phyloP scores from a whole-genome alignment of 2,888 invertebrate genomes.

The Ennomos fuscantarius region DNA sequence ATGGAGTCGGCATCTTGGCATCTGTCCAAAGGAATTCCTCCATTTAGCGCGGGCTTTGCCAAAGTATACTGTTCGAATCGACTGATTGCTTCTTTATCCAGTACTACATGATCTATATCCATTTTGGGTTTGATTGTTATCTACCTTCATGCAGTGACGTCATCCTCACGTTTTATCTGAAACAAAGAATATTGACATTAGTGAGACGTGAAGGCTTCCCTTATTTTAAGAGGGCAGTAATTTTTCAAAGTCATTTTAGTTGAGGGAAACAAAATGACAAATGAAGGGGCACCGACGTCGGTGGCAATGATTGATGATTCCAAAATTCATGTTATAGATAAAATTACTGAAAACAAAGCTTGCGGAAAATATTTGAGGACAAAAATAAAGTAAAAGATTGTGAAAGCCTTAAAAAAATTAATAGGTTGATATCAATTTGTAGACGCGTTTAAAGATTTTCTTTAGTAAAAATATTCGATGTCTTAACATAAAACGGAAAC shows the following conservation, averaged over 20 bases:
- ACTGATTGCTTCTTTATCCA: slow-evolving; percentile 82
- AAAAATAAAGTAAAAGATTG: background rate
- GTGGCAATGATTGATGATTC: slow-evolving; percentile 67
- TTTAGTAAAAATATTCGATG: background rate
- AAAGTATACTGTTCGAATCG: slow-evolving; percentile 81
- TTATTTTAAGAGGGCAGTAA: slow-evolving; percentile 59
- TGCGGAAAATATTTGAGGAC: background rate
- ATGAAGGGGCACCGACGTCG: slow-evolving; percentile 68
- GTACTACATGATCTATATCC: slow-evolving; percentile 81
- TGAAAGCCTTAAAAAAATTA: too few species aligned
- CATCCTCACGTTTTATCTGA: slow-evolving; percentile 67
- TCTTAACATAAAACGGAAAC: slow-evolving; percentile 1
- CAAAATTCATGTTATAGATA: slow-evolving; percentile 44
- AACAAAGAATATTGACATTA: slow-evolving; percentile 66
- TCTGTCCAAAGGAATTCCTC: slow-evolving; percentile 81
- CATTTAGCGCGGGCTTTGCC: slow-evolving; percentile 79
- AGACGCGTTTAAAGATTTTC: too few species aligned
- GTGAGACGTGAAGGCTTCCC: slow-evolving; percentile 40
- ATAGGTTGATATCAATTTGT: too few species aligned
- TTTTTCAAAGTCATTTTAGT: slow-evolving; percentile 72
- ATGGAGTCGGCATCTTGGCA: slow-evolving; percentile 83
- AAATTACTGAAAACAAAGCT: slow-evolving; percentile 22
- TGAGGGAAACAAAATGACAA: slow-evolving; percentile 69
- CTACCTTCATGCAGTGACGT: slow-evolving; percentile 59
- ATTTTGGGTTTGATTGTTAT: slow-evolving; percentile 64